Evolutionary conservation across 1,140 invertebrate species (phyloP), one percentile per base, ranked within the genome.

Genomic region (Pogonus chalceus): DNA sequence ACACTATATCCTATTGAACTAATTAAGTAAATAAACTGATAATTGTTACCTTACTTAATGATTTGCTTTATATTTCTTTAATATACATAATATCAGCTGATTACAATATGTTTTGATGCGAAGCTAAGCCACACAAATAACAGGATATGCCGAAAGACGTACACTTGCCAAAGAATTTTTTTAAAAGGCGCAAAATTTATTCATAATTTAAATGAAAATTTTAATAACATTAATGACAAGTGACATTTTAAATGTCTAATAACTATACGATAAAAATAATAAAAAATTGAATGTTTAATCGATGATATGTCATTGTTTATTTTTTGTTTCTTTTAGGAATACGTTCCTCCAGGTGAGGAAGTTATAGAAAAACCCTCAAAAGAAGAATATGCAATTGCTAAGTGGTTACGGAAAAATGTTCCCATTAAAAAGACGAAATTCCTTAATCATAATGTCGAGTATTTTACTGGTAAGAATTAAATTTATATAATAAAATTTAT

Each of bases 391-490:
- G 79, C 82, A 0, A 79, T 98, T 20, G 94, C 92, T 0, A 95
- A 94, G 71, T 97, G 91, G 87, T 73, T 99, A 43, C 85, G 89
- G 48, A 88, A 88, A 56, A 94, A 96, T 74, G 84, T 94, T 14
- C 92, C 90, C 14, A 88, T 83, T 4, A 96, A 96, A 72, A 92
- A 92, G 68, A 96, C 92, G 0, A 97, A 93, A 72, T 94, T 97
- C 66, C 77, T 93, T 43, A 90, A 90, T 63, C 94, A 98, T 70
- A 88, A 93, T 74, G 95, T 98, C 0, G 88, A 96, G 70, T 96
- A 97, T 74, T 98, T 98, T 62, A 92, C 91, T 60, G 92, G 92
- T 84, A 78, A 66, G 62, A 10, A 10, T 4, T 16, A n/a, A 50
- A 10, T 49, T 49, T 2, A 24, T 26, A 35, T 48, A 23, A 24